Evolutionary conservation across 2,113 vertebrate genomes (phyloP), one percentile per base, ranked within the genome.

Genomic region (Todiramphus saurophagus): DNA sequence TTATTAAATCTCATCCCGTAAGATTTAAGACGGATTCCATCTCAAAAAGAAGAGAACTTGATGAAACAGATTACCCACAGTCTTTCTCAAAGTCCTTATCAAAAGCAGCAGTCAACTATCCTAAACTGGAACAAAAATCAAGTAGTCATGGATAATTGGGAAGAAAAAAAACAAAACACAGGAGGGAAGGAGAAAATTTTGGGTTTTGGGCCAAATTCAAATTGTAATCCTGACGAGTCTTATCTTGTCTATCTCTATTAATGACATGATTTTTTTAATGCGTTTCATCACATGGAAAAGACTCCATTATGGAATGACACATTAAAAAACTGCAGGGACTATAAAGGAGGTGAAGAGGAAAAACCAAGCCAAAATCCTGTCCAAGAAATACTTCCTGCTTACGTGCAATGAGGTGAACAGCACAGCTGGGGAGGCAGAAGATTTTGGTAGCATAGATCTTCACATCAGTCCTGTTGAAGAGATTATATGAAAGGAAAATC

Each of bases 211-310:
- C 16, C 28, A 78, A 87, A 64, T 60, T 68, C 27, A 43, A 50
- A 24, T 62, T 13, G 64, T 23, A 75, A 83, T 80, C 30, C 39
- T 78, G 2, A 9, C 59, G 27, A 91, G 48, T 20, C 33, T 79
- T 74, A 28, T 43, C 48, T 83, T 73, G 7, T n/a, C 8, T 44
- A 39, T 48, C 18, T 84, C 14, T 58, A 39, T 13, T 35, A 78
- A n/a, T 24, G 8, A 74, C 0, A 0, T 37, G 0, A 13, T 30
- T 64, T 80, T 78, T 79, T 74, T 33, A 59, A 59, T 55, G 18
- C 25, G 24, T 31, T 12, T 84, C 31, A 80, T 58, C 37, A 66
- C 28, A 27, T 23, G 31, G 24, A 69, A 87, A 56, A 87, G 21
- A 21, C 16, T 80, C 33, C 21, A 23, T 25, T 48, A 35, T 7